Conservation (phyloP, 2,797 vertebrate genomes). For the Emys orbicularis region DNA sequence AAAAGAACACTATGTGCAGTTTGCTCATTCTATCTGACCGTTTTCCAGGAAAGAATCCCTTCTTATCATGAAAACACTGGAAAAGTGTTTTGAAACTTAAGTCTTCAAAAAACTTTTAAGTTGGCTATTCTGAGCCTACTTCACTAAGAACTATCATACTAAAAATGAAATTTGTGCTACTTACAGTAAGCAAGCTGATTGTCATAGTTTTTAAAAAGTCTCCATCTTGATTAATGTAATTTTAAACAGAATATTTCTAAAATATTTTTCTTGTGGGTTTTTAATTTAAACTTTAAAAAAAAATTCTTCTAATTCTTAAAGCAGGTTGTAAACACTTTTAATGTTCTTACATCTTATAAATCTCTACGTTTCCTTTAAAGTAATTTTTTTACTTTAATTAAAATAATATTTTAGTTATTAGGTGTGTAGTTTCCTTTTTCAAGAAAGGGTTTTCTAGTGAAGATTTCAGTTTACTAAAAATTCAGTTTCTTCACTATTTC, state of each 20-base stretch:
- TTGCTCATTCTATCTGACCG: not conserved
- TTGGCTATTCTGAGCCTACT: not conserved
- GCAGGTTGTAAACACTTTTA: too few species aligned
- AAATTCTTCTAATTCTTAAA: too few species aligned
- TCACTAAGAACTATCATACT: not conserved
- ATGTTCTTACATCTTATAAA: not conserved
- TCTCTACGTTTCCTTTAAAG: not conserved
- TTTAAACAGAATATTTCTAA: not conserved
- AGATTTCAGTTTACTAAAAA: not conserved
- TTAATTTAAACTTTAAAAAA: too few species aligned
- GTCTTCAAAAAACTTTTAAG: not conserved
- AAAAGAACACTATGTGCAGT: not conserved
- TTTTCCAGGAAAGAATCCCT: not conserved
- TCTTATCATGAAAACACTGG: not conserved
- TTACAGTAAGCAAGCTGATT: not conserved
- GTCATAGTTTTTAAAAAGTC: not conserved
- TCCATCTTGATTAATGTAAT: not conserved
- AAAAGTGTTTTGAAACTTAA: not conserved
- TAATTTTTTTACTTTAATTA: not conserved
- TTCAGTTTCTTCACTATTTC: not conserved
- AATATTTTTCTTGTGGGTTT: too few species aligned
- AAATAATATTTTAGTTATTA: not conserved
- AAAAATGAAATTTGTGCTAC: not conserved
- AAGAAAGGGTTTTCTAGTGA: not conserved
- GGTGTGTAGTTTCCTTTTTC: not conserved